Evolutionary conservation across 2,888 invertebrate species (phyloP), one percentile per base, ranked within the genome.

Genomic region (Latrodectus elegans): DNA sequence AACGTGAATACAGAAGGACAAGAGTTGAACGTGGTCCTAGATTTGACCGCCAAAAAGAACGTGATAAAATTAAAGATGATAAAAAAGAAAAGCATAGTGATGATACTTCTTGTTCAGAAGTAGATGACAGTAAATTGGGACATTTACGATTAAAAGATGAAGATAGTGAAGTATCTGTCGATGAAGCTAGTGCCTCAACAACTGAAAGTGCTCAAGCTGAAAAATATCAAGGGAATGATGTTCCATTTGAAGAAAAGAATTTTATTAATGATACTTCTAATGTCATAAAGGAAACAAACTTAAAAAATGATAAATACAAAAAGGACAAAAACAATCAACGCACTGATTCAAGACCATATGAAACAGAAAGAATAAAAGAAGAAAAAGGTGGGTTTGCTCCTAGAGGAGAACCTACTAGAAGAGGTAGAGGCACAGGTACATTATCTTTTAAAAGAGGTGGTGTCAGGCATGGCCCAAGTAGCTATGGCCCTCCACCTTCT

Each of bases 351-450:
- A 90, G 89, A 73, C 65, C 78, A 8, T 88, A 89, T 26, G 89
- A 89, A 15, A 78, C 83, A 38, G 89, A 90, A 55, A 89, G 89
- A 38, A 80, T 80, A 2, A 88, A 89, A 77, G 90, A 90, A 53
- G 88, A 84, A 72, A 89, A 91, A 26, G 95, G 96, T 91, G 95
- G 95, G 74, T 97, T 97, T 92, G 95, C 96, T 1, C 97, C 97
- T 0, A 94, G 96, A 38, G 97, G 97, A 0, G 97, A 97, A 92
- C 97, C 97, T 0, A 97, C 97, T 1, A 94, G 97, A 77, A 95
- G 97, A 85, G 97, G 97, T 8, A 94, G 97, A 88, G 96, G 95
- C 17, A 94, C 94, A 93, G 87, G 93, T 82, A 90, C 88, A 52
- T 82, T 85, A 10, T 89, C 90, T 38, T 89, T 90, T 60, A 65